Conservation (phyloP, 2,797 vertebrate genomes). For the Paedocypris micromegethes region DNA sequence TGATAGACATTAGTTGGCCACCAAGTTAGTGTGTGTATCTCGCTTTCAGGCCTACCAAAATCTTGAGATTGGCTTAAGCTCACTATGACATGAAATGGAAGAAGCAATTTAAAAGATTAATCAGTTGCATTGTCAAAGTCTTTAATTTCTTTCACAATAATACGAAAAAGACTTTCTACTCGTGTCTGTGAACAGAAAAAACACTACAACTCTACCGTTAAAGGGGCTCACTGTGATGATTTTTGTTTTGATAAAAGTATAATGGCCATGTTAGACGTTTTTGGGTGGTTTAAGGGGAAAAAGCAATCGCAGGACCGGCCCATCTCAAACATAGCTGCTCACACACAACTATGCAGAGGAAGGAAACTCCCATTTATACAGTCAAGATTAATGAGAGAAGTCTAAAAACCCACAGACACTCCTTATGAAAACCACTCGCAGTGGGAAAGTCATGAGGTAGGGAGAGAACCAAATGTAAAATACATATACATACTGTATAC, state of each 20-base stretch:
- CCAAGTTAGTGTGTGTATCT: no score
- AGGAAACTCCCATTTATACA: constrained; percentile 30
- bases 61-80: no score
- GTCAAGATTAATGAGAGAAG: constrained; percentile 33
- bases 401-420: constrained; percentile 24
- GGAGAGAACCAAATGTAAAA: background rate
- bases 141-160: constrained; percentile 14
- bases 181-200: background rate
- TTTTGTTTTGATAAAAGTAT: no score
- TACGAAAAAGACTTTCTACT: background rate
- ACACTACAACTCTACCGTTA: background rate
- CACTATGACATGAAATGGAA: no score
- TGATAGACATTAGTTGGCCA: no score
- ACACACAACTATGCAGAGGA: constrained; percentile 17
- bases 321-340: constrained; percentile 26
- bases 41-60: no score
- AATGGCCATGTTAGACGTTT: constrained; percentile 1
- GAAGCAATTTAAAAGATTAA: no score
- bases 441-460: constrained; percentile 17
- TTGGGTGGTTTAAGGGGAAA: constrained; percentile 26
- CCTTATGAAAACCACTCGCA: constrained; percentile 17
- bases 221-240: no score
- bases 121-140: background rate
- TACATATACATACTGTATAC: no score
- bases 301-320: constrained; percentile 21